Percentiles rank a stretch among this genome's conserved stretches.
Conservation (phyloP, 2,888 invertebrate genomes). For the Cantharis flavilabris region DNA sequence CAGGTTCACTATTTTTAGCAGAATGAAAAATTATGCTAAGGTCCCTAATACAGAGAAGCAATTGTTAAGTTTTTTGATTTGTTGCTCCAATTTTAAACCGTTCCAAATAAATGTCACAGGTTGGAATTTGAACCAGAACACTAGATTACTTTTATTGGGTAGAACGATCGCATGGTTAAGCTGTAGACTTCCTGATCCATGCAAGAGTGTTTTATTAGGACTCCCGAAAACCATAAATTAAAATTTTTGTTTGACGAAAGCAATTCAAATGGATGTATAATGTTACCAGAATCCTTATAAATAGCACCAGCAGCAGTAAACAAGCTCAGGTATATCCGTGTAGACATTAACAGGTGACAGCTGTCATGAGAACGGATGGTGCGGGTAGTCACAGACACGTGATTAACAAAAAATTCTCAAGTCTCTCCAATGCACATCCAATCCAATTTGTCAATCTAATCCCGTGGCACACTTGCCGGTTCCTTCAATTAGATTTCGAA, state of each 20-base stretch:
- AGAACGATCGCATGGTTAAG: not conserved
- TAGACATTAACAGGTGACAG: conserved; percentile 30
- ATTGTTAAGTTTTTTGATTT: not conserved
- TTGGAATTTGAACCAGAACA: not conserved
- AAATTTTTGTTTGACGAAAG: not conserved
- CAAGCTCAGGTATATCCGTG: conserved; percentile 26
- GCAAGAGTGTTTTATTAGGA: not conserved
- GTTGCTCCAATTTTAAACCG: not conserved
- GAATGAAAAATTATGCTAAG: not conserved
- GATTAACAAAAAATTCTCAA: conserved; percentile 6
- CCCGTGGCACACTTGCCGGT: not conserved
- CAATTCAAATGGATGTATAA: conserved; percentile 17
- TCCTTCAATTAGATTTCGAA: not conserved
- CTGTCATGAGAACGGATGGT: conserved; percentile 20
- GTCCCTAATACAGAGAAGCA: not conserved
- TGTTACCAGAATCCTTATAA: conserved; percentile 26
- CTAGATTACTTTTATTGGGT: not conserved
- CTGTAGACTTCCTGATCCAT: not conserved
- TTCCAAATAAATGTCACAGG: not conserved
- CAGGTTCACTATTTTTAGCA: not conserved
- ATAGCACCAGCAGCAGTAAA: conserved; percentile 27
- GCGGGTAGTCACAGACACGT: conserved; percentile 16
- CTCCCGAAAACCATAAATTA: not conserved
- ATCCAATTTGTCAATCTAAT: conserved; percentile 7
- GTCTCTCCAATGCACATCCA: not conserved